Percentiles rank a stretch among this genome's conserved stretches.
Conservation (phyloP, 1,140 invertebrate genomes). For the Trinorchestia longiramus region DNA sequence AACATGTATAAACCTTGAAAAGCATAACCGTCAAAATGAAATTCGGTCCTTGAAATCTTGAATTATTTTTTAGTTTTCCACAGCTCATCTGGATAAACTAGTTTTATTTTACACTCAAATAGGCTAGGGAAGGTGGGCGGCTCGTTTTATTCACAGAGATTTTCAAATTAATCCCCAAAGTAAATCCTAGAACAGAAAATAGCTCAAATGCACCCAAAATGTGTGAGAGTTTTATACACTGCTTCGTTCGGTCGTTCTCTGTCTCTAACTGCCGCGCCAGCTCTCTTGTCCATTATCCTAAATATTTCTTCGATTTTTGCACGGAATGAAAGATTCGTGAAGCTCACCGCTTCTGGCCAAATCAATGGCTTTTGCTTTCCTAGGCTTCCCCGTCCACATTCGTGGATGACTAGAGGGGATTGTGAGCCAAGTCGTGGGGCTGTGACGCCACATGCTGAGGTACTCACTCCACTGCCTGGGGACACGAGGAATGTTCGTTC, state of each 20-base stretch:
- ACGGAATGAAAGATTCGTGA: neutral
- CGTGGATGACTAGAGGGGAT: neutral
- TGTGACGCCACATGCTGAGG: too few species aligned
- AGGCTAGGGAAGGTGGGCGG: neutral
- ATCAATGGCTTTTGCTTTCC: slow-evolving; percentile 38
- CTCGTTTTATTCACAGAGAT: neutral
- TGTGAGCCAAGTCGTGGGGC: neutral
- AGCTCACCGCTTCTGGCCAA: slow-evolving; percentile 5
- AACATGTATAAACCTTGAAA: neutral
- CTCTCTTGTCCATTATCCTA: neutral
- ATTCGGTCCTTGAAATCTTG: neutral
- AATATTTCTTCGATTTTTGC: slow-evolving; percentile 27
- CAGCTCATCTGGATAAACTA: neutral
- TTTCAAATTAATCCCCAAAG: slow-evolving; percentile 16
- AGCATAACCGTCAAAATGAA: neutral
- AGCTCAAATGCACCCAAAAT: slow-evolving; percentile 31
- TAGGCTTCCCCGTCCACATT: neutral
- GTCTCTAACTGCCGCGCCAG: neutral
- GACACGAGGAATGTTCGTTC: neutral
- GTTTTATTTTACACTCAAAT: neutral
- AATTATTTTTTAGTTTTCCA: neutral
- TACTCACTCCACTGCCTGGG: neutral
- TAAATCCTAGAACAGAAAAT: neutral
- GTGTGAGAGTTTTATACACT: neutral
- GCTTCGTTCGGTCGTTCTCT: neutral